Evolutionary conservation across 2,888 invertebrate genomes (phyloP), one percentile per base, ranked within the genome.

Genomic region (Gibbula magus): DNA sequence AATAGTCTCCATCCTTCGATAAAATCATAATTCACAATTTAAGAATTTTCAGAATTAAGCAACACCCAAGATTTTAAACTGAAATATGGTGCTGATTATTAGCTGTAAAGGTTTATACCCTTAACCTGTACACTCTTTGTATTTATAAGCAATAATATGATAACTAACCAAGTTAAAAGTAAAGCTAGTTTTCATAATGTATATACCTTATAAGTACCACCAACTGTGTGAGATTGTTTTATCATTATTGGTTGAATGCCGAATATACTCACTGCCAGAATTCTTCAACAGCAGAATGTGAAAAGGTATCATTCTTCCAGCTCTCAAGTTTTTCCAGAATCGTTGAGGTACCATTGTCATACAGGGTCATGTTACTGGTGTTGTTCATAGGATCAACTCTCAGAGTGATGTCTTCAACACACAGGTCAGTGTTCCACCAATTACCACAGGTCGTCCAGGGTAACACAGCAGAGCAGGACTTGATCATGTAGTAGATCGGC

Each of bases 401-500:
- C 13, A 45, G 10, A 8, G 45, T 10, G 13, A 45, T 2, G 61
- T 61, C 61, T 61, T 61, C 61, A 10, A 61, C 61, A 52, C 77
- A 77, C 45, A 51, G 20, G 18, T 79, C 51, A 16, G 79, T 79
- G 53, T 79, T 79, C 79, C 79, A 79, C 32, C 20, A 8, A 16
- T 79, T 77, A 13, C 66, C 79, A 52, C 79, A 79, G 7, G 76
- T 77, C 25, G 79, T 76, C 76, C 79, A 79, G 18, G 79, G 79
- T 10, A 79, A 39, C 18, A 22, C 45, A 16, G 77, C n/a, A 18
- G 20, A 66, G 45, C 52, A 76, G 32, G 79, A 79, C 25, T 54
- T 32, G 7, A 20, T 56, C 20, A 77, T 56, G 56, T 79, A 79
- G 52, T 79, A 76, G 18, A 79, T 54, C 3, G 66, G 45, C 75